phyloP scores from a whole-genome alignment of 1,140 invertebrate genomes.

The Drosophila rhopaloa region DNA sequence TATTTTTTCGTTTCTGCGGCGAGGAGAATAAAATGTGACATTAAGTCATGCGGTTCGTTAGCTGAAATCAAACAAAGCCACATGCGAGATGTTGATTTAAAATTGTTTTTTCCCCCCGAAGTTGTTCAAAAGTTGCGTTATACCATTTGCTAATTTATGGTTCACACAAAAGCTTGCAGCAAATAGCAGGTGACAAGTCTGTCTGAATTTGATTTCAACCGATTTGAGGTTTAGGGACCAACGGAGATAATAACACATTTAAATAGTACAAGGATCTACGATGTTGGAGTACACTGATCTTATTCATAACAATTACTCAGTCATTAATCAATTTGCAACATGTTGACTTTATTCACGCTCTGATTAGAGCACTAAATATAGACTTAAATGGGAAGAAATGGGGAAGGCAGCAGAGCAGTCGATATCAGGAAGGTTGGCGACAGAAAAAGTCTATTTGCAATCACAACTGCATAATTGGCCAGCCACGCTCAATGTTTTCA shows the following conservation, averaged over 20 bases:
- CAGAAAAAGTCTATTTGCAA: conserved; percentile 55
- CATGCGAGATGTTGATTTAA: conserved; percentile 43
- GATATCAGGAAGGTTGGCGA: conserved; percentile 23
- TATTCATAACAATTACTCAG: conserved; percentile 25
- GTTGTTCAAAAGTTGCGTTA: conserved; percentile 30
- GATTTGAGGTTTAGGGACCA: not conserved
- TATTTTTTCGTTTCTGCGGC: conserved; percentile 18
- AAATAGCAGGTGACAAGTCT: conserved; percentile 33
- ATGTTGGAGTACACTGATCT: conserved; percentile 2
- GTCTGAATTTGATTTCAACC: conserved; percentile 12
- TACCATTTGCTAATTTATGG: conserved; percentile 50
- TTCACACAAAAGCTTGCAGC: conserved; percentile 38
- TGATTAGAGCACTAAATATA: conserved; percentile 70
- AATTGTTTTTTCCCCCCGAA: conserved; percentile 6
- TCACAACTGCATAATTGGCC: conserved; percentile 73
- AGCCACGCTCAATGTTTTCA: conserved; percentile 74
- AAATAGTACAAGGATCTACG: not conserved
- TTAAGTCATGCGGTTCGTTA: conserved; percentile 65
- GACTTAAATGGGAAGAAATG: conserved; percentile 6
- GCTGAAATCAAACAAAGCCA: conserved; percentile 58
- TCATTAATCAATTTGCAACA: conserved; percentile 35
- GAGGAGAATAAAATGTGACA: conserved; percentile 56
- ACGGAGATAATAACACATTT: not conserved
- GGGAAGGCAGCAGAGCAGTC: conserved; percentile 2
- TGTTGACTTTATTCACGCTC: conserved; percentile 66